phyloP scores from a whole-genome alignment of 2,888 invertebrate genomes.

The Crepidodera aurea region DNA sequence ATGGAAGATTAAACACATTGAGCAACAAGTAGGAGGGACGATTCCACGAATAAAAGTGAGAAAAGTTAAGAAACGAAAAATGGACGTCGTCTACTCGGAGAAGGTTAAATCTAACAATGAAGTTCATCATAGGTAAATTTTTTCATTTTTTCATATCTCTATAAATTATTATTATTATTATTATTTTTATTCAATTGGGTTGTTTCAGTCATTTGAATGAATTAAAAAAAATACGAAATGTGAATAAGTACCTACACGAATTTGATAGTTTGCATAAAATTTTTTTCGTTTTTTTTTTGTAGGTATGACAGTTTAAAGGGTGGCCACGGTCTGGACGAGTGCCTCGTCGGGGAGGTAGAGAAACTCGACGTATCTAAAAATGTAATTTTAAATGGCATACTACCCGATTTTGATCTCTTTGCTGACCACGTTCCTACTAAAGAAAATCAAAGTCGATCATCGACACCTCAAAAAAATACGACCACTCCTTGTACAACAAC shows the following conservation, averaged over 20 bases:
- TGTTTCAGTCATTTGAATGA: too few species aligned
- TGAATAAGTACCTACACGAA: too few species aligned
- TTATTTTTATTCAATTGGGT: background rate
- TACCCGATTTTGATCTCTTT: constrained; percentile 40
- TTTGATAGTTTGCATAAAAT: too few species aligned
- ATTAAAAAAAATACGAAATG: too few species aligned
- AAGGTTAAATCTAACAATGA: background rate
- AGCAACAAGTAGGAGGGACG: too few species aligned
- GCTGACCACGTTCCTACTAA: too few species aligned
- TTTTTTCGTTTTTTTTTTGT: background rate
- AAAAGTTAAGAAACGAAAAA: too few species aligned
- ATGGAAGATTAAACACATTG: too few species aligned
- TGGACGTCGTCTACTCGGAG: background rate
- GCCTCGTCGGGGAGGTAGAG: constrained; percentile 37
- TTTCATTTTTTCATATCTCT: too few species aligned
- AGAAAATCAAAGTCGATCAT: too few species aligned
- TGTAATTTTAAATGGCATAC: constrained; percentile 28
- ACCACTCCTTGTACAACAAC: background rate
- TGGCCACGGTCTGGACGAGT: constrained; percentile 38
- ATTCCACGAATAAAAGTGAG: too few species aligned
- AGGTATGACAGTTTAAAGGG: constrained; percentile 20
- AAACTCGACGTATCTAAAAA: constrained; percentile 32
- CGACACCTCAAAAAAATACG: background rate
- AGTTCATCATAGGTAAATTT: constrained; percentile 1
- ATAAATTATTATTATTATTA: background rate